These are phyloP conservation scores for Callyntrura guangdongensis DNA, from an alignment of 2,888 invertebrate species.

Conservation along the genomic window DNA sequence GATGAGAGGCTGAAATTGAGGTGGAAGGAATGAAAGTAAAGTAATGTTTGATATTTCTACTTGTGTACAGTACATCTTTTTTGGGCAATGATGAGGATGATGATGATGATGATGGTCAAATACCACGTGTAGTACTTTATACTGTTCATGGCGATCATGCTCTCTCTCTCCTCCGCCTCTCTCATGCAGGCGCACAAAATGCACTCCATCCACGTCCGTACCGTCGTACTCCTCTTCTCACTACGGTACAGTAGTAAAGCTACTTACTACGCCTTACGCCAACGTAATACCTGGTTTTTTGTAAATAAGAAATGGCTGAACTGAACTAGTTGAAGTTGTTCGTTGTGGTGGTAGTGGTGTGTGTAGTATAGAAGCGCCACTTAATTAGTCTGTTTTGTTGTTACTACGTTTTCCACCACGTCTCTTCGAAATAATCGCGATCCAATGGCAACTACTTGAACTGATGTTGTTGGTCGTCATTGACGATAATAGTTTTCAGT, in stretches of 20 bases:
- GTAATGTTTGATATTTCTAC: not conserved
- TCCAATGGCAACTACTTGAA: not conserved
- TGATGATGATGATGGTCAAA: slow-evolving; percentile 56
- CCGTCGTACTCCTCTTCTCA: not conserved
- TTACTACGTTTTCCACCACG: too few relatives aligned
- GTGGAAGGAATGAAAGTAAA: not conserved
- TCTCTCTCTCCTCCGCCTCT: not conserved
- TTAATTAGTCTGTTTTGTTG: too few relatives aligned
- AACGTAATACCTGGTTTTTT: slow-evolving; percentile 5
- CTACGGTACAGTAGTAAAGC: too few relatives aligned
- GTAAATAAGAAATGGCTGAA: not conserved
- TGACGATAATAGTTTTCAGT: not conserved
- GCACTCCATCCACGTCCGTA: not conserved
- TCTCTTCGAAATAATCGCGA: too few relatives aligned
- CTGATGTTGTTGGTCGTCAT: not conserved
- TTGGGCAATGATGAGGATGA: not conserved
- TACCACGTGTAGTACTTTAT: slow-evolving; percentile 74
- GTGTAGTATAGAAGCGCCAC: too few relatives aligned
- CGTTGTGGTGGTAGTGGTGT: too few relatives aligned
- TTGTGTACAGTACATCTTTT: not conserved
- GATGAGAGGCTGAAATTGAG: slow-evolving; percentile 33
- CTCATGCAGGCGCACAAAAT: not conserved
- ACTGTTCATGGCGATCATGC: slow-evolving; percentile 40
- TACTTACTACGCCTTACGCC: too few relatives aligned
- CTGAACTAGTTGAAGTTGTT: too few relatives aligned